Conservation (phyloP, 2,888 invertebrate species). For the Phengaris arion region DNA sequence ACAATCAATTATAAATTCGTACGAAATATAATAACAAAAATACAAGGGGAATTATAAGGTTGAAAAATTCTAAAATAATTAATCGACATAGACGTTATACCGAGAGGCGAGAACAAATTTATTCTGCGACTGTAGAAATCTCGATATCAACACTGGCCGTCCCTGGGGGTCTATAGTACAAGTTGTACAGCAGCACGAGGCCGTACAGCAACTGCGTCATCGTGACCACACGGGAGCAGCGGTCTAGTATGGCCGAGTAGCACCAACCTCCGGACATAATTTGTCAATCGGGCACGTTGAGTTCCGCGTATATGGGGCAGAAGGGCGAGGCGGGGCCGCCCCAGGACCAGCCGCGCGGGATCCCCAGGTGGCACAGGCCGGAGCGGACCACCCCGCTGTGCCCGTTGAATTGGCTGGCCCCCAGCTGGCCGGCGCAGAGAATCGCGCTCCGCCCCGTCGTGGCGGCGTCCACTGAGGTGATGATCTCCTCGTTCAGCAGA, state of each 20-base stretch:
- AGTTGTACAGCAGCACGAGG: neutral
- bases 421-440: slow-evolving; percentile 53
- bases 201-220: neutral
- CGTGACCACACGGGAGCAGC: neutral
- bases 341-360: slow-evolving; percentile 91
- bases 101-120: no score
- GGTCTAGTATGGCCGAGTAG: slow-evolving; percentile 41
- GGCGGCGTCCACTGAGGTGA: slow-evolving; percentile 58
- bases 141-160: neutral
- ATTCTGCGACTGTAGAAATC: no score
- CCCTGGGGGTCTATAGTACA: neutral
- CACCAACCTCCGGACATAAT: slow-evolving; percentile 41
- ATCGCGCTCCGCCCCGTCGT: slow-evolving; percentile 56
- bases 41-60: neutral
- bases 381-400: slow-evolving; percentile 82
- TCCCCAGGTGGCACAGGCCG: slow-evolving; percentile 87
- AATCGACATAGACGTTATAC: no score
- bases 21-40: slow-evolving; percentile 11
- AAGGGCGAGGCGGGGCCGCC: slow-evolving; percentile 87
- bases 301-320: slow-evolving; percentile 89
- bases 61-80: neutral
- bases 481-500: slow-evolving; percentile 56
- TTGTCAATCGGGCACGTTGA: slow-evolving; percentile 71
- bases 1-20: slow-evolving; percentile 18
- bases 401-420: slow-evolving; percentile 69